Conservation (phyloP, 2,113 vertebrate species). For the Melanotaenia duboulayi region DNA sequence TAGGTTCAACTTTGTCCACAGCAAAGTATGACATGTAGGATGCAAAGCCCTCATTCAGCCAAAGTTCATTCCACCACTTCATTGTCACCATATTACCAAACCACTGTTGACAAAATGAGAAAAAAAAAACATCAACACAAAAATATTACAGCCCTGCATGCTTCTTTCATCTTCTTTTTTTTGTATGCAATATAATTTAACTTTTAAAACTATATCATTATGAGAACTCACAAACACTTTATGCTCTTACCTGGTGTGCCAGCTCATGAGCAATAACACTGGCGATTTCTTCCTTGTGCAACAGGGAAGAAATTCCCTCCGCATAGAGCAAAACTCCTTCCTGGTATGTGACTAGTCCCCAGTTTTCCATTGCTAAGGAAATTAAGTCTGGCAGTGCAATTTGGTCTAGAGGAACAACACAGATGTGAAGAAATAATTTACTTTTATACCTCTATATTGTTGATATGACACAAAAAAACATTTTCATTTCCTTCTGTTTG, state of each 20-base stretch:
- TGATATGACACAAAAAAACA: too few relatives aligned
- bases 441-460: too few relatives aligned
- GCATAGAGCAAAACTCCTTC: conserved; percentile 75
- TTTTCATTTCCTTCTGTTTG: too few relatives aligned
- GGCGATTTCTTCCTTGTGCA: conserved; percentile 68
- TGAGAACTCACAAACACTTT: background rate
- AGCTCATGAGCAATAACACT: conserved; percentile 76
- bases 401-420: conserved; percentile 70
- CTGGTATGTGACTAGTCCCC: conserved; percentile 81
- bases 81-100: conserved; percentile 96
- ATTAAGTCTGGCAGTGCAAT: conserved; percentile 79
- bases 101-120: conserved; percentile 83
- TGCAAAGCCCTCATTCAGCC: conserved; percentile 95
- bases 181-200: too few relatives aligned
- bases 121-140: background rate
- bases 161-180: too few relatives aligned
- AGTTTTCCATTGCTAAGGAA: conserved; percentile 80
- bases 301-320: conserved; percentile 62
- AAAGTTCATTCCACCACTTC: conserved; percentile 94
- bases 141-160: too few relatives aligned
- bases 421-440: background rate
- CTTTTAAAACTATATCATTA: too few relatives aligned
- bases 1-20: conserved; percentile 52
- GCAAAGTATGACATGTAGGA: conserved; percentile 87
- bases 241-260: conserved; percentile 79